These are phyloP conservation scores for Thaleichthys pacificus DNA, from an alignment of 2,797 vertebrate genomes.

Conservation along the genomic window DNA sequence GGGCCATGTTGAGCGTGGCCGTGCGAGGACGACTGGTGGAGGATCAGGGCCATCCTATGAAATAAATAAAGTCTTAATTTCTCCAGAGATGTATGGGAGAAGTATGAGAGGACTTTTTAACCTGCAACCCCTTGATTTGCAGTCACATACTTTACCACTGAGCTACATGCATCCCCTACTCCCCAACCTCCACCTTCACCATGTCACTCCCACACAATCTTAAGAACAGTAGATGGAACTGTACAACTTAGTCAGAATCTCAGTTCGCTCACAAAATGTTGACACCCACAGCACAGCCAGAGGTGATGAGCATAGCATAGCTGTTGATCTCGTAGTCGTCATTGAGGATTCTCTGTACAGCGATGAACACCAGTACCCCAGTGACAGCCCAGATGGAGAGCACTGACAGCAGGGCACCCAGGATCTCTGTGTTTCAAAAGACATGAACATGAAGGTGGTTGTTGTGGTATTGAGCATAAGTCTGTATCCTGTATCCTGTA, in stretches of 20 bases:
- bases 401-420: conserved; percentile 85
- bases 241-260: neutral
- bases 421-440: conserved; percentile 78
- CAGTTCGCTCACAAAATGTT: conserved; percentile 80
- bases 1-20: neutral
- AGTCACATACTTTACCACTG: neutral
- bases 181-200: no score
- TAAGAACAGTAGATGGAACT: neutral
- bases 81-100: neutral
- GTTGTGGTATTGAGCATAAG: neutral
- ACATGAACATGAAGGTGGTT: neutral
- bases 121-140: neutral
- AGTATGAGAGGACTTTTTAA: neutral
- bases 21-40: conserved; percentile 82
- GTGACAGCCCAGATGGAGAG: conserved; percentile 90
- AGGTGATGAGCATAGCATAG: conserved; percentile 85
- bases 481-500: no score
- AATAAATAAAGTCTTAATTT: neutral
- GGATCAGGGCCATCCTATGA: conserved; percentile 83
- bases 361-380: conserved; percentile 80
- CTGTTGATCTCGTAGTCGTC: conserved; percentile 83
- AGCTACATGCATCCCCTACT: neutral
- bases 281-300: conserved; percentile 82
- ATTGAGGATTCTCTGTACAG: conserved; percentile 76
- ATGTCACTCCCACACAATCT: neutral